phyloP scores from a whole-genome alignment of 2,888 invertebrate genomes.

The Drosophila picticornis region DNA sequence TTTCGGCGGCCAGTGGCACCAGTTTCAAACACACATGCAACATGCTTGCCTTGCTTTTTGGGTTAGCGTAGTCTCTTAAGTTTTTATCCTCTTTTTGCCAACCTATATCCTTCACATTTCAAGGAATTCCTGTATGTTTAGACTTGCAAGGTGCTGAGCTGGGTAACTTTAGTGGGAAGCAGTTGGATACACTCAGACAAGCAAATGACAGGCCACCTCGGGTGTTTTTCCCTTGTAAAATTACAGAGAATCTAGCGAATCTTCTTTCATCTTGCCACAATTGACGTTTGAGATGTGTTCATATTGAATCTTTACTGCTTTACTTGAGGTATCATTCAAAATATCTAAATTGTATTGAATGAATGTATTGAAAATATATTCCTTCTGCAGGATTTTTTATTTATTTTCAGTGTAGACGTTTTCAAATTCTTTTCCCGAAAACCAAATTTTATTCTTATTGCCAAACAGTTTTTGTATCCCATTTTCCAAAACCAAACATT shows the following conservation, averaged over 20 bases:
- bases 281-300: background rate
- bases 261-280: background rate
- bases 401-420: background rate
- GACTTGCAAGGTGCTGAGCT: constrained; percentile 40
- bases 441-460: background rate
- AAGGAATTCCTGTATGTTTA: constrained; percentile 52
- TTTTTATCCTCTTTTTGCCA: constrained; percentile 3
- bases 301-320: background rate
- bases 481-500: background rate
- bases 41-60: background rate
- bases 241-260: background rate
- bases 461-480: background rate
- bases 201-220: background rate
- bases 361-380: background rate
- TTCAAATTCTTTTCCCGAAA: background rate
- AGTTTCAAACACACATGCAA: constrained; percentile 29
- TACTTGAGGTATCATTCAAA: background rate
- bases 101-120: constrained; percentile 70
- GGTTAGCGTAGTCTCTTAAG: constrained; percentile 3
- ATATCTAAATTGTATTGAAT: background rate
- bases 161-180: constrained; percentile 11
- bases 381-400: background rate
- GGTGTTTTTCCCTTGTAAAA: background rate
- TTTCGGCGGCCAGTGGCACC: constrained; percentile 39
- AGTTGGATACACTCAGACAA: constrained; percentile 6